These are phyloP conservation scores for Mustela nigripes DNA, from an alignment of 2,113 vertebrate genomes.

Conservation along the genomic window DNA sequence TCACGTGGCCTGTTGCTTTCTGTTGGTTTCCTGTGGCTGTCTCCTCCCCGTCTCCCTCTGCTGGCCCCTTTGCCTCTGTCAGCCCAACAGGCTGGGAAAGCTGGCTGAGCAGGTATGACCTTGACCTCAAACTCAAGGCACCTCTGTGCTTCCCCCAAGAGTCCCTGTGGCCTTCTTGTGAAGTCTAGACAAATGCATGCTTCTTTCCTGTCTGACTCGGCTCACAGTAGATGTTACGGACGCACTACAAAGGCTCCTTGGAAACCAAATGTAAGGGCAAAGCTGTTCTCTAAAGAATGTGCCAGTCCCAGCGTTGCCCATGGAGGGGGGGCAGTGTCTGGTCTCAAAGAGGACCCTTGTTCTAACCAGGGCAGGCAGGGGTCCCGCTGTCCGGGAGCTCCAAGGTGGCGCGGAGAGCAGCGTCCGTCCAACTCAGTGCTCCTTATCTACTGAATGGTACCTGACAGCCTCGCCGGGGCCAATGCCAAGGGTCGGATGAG, in stretches of 20 bases:
- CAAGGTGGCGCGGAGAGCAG: not conserved
- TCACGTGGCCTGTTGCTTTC: conserved; percentile 86
- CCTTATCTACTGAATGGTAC: not conserved
- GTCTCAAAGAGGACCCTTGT: not conserved
- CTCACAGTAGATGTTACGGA: not conserved
- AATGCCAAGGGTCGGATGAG: not conserved
- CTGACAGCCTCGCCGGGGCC: not conserved
- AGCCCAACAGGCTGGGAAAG: conserved; percentile 99
- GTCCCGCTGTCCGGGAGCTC: not conserved
- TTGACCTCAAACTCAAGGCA: not conserved
- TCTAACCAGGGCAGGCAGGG: not conserved
- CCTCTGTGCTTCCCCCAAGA: conserved; percentile 28
- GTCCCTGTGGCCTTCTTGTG: conserved; percentile 28
- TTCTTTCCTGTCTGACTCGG: not conserved
- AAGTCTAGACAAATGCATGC: not conserved
- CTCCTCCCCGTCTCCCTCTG: conserved; percentile 89
- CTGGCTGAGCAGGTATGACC: conserved; percentile 98
- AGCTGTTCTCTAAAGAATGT: not conserved
- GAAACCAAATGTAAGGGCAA: conserved; percentile 12
- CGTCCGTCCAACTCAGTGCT: not conserved
- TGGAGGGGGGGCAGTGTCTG: not conserved
- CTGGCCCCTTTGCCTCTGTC: conserved; percentile 91
- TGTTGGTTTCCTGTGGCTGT: conserved; percentile 87
- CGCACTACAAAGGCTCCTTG: not conserved
- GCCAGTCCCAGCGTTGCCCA: not conserved